These are phyloP conservation scores for Arenicola marina DNA, from an alignment of 2,888 invertebrate species.

Conservation along the genomic window DNA sequence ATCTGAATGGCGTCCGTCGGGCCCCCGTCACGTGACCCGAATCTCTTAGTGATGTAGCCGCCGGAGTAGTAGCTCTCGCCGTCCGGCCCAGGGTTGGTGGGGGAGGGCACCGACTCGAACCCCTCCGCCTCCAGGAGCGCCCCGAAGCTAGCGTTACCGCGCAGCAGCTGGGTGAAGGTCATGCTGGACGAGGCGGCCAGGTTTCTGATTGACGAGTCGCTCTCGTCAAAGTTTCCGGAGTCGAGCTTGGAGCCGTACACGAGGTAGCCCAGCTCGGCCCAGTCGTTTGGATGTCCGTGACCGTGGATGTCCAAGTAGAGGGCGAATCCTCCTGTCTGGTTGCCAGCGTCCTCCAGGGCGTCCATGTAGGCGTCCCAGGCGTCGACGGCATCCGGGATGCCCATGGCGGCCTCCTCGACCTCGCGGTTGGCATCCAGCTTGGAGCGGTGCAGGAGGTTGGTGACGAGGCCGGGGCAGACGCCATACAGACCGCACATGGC, in stretches of 20 bases:
- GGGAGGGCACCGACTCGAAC: conserved; percentile 33
- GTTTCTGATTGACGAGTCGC: background rate
- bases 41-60: conserved; percentile 30
- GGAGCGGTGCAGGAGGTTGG: background rate
- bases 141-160: conserved; percentile 25
- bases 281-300: background rate
- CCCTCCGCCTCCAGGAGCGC: conserved; percentile 23
- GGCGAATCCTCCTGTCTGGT: background rate
- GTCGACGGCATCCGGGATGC: background rate
- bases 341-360: background rate
- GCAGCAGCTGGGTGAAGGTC: too few species aligned
- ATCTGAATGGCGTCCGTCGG: conserved; percentile 30
- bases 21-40: conserved; percentile 30
- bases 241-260: background rate
- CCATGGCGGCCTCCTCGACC: background rate
- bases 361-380: background rate
- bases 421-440: background rate
- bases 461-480: background rate
- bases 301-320: conserved; percentile 1
- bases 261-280: conserved; percentile 3
- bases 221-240: background rate
- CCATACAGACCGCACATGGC: background rate
- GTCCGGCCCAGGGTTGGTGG: conserved; percentile 20
- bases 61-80: conserved; percentile 26
- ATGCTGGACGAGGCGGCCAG: too few species aligned